These are phyloP conservation scores for Drosophila nr. perissopoda DNA, from an alignment of 2,888 invertebrate genomes.

Conservation along the genomic window DNA sequence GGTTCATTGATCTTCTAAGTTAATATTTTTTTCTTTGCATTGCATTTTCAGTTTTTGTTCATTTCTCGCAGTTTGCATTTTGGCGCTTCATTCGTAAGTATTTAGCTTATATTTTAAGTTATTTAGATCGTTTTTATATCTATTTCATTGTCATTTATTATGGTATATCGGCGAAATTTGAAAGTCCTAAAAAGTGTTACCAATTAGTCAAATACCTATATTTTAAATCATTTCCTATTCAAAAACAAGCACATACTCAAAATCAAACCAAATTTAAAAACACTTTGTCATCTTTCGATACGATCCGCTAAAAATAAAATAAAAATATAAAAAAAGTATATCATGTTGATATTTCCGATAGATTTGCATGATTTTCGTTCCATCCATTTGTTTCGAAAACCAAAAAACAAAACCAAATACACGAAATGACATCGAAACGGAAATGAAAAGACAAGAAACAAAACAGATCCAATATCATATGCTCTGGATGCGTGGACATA, in stretches of 20 bases:
- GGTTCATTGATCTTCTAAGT: conserved; percentile 22
- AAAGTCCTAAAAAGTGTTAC: conserved; percentile 19
- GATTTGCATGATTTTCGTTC: conserved; percentile 2
- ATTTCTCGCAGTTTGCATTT: conserved; percentile 56
- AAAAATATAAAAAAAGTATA: conserved; percentile 5
- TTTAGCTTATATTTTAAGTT: conserved; percentile 52
- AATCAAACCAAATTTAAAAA: conserved; percentile 10
- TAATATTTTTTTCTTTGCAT: conserved; percentile 10
- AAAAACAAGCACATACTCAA: conserved; percentile 14
- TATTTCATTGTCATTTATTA: conserved; percentile 42
- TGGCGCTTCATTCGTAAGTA: conserved; percentile 64
- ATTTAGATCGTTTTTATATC: conserved; percentile 38
- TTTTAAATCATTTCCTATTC: conserved; percentile 14
- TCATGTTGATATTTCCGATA: conserved; percentile 17
- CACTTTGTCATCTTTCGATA: conserved; percentile 1
- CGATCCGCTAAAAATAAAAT: conserved; percentile 10
- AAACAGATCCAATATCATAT: conserved; percentile 48
- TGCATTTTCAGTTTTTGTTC: conserved; percentile 42
- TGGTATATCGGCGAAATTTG: conserved; percentile 36
- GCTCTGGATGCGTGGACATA: conserved; percentile 46
- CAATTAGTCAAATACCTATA: conserved; percentile 1
- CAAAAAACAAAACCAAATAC: conserved; percentile 62
- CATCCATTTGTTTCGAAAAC: conserved; percentile 21
- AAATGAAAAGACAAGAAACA: conserved; percentile 37
- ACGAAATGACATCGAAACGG: conserved; percentile 70